A percentile compares a stretch with the other conserved stretches of the same genome.
Conservation (phyloP, 2,113 vertebrate genomes). For the Regulus satrapa region DNA sequence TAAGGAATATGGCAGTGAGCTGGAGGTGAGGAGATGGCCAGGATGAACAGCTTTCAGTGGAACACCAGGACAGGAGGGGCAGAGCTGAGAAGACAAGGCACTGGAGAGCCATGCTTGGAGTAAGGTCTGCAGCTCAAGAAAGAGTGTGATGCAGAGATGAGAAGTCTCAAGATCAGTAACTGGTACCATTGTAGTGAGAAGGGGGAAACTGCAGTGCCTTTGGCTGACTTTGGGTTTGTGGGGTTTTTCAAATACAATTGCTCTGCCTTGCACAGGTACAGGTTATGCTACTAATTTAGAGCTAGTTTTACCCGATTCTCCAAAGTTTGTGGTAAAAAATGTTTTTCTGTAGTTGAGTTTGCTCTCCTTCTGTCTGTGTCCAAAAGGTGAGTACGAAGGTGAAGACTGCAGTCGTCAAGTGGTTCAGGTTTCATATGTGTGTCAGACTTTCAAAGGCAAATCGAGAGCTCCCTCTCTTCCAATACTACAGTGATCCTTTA, state of each 20-base stretch:
- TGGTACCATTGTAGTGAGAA: not conserved
- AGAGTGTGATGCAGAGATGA: not conserved
- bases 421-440: not conserved
- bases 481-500: not conserved
- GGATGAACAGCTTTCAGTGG: not conserved
- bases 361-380: not conserved
- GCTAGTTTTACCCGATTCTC: not conserved
- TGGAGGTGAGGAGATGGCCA: not conserved
- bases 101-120: not conserved
- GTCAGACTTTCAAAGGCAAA: not conserved
- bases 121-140: not conserved
- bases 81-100: not conserved
- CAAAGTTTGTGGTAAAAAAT: rapidly evolving
- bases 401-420: not conserved
- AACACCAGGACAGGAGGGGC: not conserved
- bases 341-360: not conserved
- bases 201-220: not conserved
- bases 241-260: rapidly evolving
- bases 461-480: not conserved
- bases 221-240: not conserved
- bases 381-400: not conserved
- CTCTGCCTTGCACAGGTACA: not conserved
- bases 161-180: not conserved
- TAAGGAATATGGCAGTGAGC: rapidly evolving
- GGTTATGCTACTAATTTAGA: not conserved